phyloP scores from a whole-genome alignment of 1,140 invertebrate species.

The Drosophila mayri region DNA sequence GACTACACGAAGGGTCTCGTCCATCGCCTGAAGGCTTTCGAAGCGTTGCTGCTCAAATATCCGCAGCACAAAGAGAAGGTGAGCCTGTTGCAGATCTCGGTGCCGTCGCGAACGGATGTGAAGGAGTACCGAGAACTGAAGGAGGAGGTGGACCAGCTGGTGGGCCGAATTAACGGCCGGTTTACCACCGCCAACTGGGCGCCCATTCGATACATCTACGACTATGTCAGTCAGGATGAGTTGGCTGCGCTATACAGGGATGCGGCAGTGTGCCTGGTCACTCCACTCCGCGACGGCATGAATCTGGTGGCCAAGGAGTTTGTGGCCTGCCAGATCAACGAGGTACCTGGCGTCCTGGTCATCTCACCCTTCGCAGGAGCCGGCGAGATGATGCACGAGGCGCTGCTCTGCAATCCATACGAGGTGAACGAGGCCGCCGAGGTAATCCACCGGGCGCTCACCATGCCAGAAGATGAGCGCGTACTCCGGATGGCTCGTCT shows the following conservation, averaged over 20 bases:
- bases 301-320: slow-evolving; percentile 97
- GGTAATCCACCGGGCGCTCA: slow-evolving; percentile 93
- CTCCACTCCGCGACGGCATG: slow-evolving; percentile 95
- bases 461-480: slow-evolving; percentile 95
- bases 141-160: slow-evolving; percentile 95
- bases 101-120: slow-evolving; percentile 95
- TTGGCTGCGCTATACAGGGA: slow-evolving; percentile 94
- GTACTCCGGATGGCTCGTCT: slow-evolving; percentile 94
- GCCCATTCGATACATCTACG: slow-evolving; percentile 95
- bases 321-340: slow-evolving; percentile 95
- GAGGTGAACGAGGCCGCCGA: slow-evolving; percentile 95
- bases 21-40: slow-evolving; percentile 93
- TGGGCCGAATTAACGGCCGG: slow-evolving; percentile 94
- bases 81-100: slow-evolving; percentile 93
- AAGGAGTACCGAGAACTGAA: slow-evolving; percentile 96
- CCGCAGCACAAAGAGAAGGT: slow-evolving; percentile 95
- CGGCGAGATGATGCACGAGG: slow-evolving; percentile 96
- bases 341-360: slow-evolving; percentile 94
- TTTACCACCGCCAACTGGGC: slow-evolving; percentile 96
- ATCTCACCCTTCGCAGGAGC: slow-evolving; percentile 96
- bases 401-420: slow-evolving; percentile 95
- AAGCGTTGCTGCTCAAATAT: slow-evolving; percentile 93
- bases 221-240: slow-evolving; percentile 94
- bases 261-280: slow-evolving; percentile 93
- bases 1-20: slow-evolving; percentile 97